phyloP scores from a whole-genome alignment of 1,140 invertebrate genomes.

The Popillia japonica region DNA sequence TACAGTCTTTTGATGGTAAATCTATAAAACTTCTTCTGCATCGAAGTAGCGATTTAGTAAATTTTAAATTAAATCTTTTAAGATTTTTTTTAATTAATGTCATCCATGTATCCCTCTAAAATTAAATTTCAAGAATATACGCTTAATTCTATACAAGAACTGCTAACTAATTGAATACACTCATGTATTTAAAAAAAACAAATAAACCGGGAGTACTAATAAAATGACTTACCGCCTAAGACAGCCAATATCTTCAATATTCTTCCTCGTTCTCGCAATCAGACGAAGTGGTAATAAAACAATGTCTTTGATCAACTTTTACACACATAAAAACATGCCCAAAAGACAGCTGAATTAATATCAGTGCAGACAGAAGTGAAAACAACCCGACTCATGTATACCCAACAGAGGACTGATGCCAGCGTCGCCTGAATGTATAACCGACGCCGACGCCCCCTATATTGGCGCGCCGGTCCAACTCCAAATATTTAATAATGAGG shows the following conservation, averaged over 20 bases:
- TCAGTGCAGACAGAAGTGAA: not conserved
- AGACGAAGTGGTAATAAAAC: not conserved
- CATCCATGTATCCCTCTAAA: not conserved
- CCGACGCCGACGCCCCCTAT: conserved; percentile 27
- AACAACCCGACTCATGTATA: conserved; percentile 19
- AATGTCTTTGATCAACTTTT: not conserved
- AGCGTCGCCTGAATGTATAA: not conserved
- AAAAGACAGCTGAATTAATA: not conserved
- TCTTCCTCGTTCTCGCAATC: not conserved
- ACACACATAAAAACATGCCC: conserved; percentile 24
- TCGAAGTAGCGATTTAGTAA: not conserved
- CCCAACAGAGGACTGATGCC: conserved; percentile 11
- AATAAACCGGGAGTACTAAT: not conserved
- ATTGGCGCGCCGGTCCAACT: conserved; percentile 11
- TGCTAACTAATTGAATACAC: not conserved
- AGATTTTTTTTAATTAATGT: not conserved
- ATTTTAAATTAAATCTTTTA: no score
- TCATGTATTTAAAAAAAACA: not conserved
- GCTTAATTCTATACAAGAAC: not conserved
- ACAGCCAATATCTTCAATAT: not conserved
- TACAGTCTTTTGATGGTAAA: not conserved
- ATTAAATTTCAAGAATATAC: not conserved
- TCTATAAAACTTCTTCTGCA: not conserved
- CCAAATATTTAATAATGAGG: conserved; percentile 33
- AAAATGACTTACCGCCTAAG: not conserved